These are phyloP conservation scores for Brotula barbata DNA, from an alignment of 2,797 vertebrate genomes.

Conservation along the genomic window DNA sequence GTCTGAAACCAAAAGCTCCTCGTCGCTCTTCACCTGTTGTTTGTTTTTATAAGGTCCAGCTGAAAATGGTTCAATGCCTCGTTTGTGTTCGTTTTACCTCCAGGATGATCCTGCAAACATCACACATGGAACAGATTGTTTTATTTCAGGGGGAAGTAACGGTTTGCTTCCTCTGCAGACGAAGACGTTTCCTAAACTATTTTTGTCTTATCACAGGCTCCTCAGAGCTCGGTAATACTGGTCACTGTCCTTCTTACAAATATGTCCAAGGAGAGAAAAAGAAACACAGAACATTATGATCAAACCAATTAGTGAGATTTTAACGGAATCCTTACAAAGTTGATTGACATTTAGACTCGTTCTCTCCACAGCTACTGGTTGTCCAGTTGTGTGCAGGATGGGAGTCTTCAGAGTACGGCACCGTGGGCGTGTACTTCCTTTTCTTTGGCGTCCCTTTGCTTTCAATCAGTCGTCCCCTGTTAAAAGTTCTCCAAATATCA, in stretches of 20 bases:
- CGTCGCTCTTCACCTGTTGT: conserved; percentile 18
- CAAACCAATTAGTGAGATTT: too few relatives aligned
- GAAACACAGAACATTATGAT: too few relatives aligned
- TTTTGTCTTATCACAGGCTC: conserved; percentile 30
- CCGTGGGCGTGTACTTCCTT: conserved; percentile 5
- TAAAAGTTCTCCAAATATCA: background rate
- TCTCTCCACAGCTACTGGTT: conserved; percentile 16
- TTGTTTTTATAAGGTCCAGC: conserved; percentile 11
- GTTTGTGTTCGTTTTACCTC: background rate
- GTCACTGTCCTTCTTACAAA: too few relatives aligned
- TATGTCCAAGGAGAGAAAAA: too few relatives aligned
- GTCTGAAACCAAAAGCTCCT: conserved; percentile 31
- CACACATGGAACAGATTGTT: background rate
- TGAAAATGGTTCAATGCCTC: background rate
- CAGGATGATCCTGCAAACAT: background rate
- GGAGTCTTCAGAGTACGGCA: background rate
- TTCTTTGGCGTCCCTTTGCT: conserved; percentile 25
- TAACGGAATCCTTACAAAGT: too few relatives aligned
- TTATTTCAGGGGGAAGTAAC: conserved; percentile 30
- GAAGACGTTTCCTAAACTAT: background rate
- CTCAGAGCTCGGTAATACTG: too few relatives aligned
- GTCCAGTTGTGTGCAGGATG: background rate
- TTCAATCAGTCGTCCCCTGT: conserved; percentile 17
- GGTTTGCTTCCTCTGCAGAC: conserved; percentile 39
- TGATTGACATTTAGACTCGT: too few relatives aligned